Percentiles rank a stretch among this genome's conserved stretches.
phyloP scores from a whole-genome alignment of 1,140 invertebrate genomes.

The Halictus rubicundus region DNA sequence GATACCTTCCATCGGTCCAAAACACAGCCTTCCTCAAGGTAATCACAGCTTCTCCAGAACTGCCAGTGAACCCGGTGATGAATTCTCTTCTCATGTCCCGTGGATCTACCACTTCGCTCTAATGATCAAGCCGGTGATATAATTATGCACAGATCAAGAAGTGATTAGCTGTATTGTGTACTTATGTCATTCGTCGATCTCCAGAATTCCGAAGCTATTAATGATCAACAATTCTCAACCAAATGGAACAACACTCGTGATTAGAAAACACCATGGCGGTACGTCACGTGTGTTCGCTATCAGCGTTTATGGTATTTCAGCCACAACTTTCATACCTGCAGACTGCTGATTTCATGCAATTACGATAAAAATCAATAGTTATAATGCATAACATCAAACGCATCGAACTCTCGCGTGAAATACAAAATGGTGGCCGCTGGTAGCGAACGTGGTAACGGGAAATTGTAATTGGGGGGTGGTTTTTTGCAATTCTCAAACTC shows the following conservation, averaged over 20 bases:
- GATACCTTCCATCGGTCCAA: constrained; percentile 95
- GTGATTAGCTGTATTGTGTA: neutral
- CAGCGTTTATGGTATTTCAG: too few relatives aligned
- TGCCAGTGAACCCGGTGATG: constrained; percentile 93
- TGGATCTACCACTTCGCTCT: constrained; percentile 85
- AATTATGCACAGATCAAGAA: neutral
- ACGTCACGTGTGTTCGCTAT: neutral
- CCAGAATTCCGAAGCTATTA: neutral
- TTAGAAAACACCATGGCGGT: constrained; percentile 1
- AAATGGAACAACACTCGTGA: neutral
- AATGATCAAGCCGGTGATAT: constrained; percentile 22
- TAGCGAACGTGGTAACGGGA: too few relatives aligned
- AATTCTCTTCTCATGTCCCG: constrained; percentile 90
- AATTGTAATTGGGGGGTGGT: neutral
- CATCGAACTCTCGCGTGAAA: too few relatives aligned
- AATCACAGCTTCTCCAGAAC: constrained; percentile 89
- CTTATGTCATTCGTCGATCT: neutral
- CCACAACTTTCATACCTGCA: too few relatives aligned
- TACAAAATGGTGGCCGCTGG: too few relatives aligned
- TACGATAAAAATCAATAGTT: too few relatives aligned
- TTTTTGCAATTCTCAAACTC: neutral
- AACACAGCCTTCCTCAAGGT: constrained; percentile 88
- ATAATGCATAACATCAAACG: too few relatives aligned
- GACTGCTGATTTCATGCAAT: too few relatives aligned
- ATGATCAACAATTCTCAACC: neutral